phyloP scores from a whole-genome alignment of 2,113 vertebrate genomes.

The Felis catus region DNA sequence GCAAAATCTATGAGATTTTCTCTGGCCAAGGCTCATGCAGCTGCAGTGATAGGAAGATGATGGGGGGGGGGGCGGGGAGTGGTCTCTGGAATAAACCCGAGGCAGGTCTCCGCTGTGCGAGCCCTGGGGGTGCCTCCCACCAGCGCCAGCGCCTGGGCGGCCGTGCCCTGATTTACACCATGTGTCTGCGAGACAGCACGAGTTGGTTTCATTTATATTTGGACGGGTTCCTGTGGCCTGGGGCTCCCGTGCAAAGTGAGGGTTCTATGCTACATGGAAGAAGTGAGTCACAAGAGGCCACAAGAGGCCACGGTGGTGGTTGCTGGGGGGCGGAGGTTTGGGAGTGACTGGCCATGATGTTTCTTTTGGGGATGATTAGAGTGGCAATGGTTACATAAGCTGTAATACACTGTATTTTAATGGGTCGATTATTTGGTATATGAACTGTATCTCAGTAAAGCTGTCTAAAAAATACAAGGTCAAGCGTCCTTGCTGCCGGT shows the following conservation, averaged over 20 bases:
- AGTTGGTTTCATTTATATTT: not conserved
- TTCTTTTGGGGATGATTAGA: not conserved
- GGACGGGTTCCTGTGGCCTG: not conserved
- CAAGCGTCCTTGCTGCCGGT: not conserved
- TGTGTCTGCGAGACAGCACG: not conserved
- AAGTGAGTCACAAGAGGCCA: not conserved
- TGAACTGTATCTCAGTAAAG: not conserved
- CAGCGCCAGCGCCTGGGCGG: not conserved
- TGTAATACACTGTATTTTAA: not conserved
- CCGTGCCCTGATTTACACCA: rapidly evolving
- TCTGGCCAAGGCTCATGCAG: not conserved
- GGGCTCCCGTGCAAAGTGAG: not conserved
- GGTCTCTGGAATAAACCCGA: not conserved
- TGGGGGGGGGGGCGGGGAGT: too few relatives aligned
- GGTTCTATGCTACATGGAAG: not conserved
- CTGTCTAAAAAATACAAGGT: not conserved
- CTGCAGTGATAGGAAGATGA: not conserved
- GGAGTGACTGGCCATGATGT: not conserved
- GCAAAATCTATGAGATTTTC: not conserved
- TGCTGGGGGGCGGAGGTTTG: not conserved
- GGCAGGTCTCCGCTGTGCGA: not conserved
- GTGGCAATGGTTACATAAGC: not conserved
- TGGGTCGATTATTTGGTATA: not conserved
- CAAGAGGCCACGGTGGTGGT: not conserved
- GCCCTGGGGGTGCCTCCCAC: too few relatives aligned